Evolutionary conservation across 2,888 invertebrate genomes (phyloP).

Genomic region (Lycocerus yunnanus): DNA sequence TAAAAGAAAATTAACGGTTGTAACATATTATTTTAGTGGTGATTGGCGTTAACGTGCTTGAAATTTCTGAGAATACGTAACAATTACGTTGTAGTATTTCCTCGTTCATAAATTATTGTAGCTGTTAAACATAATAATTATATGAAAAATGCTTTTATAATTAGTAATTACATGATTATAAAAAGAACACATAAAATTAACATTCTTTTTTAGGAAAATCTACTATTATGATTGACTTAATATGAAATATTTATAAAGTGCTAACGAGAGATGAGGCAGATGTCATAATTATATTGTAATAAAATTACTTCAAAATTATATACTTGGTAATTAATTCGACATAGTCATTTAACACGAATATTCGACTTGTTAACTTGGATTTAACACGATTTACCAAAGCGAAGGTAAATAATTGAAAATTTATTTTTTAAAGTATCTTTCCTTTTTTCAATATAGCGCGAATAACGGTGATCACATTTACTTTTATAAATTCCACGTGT

Average conservation of each 20-base stretch:
- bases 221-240: background rate
- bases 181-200: background rate
- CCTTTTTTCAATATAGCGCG: background rate
- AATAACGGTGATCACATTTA: background rate
- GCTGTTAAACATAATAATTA: slow-evolving; percentile 1
- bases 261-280: background rate
- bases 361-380: background rate
- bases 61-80: background rate
- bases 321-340: background rate
- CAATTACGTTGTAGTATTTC: background rate
- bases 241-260: background rate
- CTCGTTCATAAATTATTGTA: background rate
- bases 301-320: background rate
- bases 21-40: slow-evolving; percentile 6
- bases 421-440: background rate
- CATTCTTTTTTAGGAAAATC: background rate
- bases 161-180: background rate
- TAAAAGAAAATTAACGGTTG: slow-evolving; percentile 35
- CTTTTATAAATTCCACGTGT: background rate
- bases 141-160: background rate
- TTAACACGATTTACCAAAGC: background rate
- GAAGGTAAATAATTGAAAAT: background rate
- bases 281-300: background rate
- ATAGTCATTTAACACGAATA: background rate
- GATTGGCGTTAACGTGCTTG: slow-evolving; percentile 9